Conservation (phyloP, 2,113 vertebrate genomes). For the Phyllostomus hastatus region DNA sequence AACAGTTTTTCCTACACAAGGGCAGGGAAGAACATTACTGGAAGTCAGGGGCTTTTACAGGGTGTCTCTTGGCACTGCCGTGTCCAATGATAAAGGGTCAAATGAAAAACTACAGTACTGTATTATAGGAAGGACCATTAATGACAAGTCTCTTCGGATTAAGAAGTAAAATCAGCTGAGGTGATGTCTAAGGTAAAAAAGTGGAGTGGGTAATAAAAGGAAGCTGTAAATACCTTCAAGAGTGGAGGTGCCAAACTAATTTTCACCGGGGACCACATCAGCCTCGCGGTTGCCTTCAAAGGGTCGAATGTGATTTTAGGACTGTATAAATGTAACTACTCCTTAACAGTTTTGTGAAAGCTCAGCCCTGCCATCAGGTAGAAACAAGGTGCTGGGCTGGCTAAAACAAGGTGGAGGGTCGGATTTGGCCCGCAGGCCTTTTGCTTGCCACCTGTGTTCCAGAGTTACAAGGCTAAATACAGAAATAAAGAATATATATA, state of each 20-base stretch:
- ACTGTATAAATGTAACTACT: too few relatives aligned
- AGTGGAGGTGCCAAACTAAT: too few relatives aligned
- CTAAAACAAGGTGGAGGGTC: too few relatives aligned
- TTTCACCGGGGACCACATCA: too few relatives aligned
- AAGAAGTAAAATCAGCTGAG: background rate
- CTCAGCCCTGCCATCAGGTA: too few relatives aligned
- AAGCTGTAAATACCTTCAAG: background rate
- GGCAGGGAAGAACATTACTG: background rate
- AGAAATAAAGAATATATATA: background rate
- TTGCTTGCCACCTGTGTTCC: too few relatives aligned
- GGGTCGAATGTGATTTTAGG: too few relatives aligned
- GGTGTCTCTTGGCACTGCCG: background rate
- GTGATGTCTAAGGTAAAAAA: background rate
- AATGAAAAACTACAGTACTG: background rate
- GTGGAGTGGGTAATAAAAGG: background rate
- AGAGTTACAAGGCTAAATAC: background rate
- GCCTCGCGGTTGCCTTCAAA: too few relatives aligned
- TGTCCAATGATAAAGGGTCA: background rate
- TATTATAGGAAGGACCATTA: background rate
- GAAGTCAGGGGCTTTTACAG: background rate
- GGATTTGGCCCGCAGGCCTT: too few relatives aligned
- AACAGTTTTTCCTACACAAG: background rate
- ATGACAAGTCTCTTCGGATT: background rate
- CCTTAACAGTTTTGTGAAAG: too few relatives aligned
- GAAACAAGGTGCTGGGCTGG: too few relatives aligned